A percentile compares a stretch with the other conserved stretches of the same genome.
phyloP scores from a whole-genome alignment of 2,113 vertebrate genomes.

The Mormyrus iriodes region DNA sequence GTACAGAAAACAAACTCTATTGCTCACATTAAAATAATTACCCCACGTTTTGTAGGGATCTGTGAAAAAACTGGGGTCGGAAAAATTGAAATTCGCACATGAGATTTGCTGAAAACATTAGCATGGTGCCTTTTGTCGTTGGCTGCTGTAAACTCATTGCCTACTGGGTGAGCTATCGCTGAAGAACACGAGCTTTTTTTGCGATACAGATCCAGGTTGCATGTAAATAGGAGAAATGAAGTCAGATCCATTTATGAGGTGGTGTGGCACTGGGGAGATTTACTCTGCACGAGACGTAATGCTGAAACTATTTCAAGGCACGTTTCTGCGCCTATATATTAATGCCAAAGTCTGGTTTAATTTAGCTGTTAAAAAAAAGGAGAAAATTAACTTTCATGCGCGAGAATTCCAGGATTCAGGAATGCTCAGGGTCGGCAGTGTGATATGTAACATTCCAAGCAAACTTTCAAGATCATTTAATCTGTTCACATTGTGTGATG shows the following conservation, averaged over 20 bases:
- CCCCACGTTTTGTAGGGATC: background rate
- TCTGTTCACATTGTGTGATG: background rate
- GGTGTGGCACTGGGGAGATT: background rate
- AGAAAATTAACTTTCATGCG: background rate
- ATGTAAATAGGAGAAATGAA: constrained; percentile 8
- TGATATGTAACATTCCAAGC: background rate
- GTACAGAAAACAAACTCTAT: background rate
- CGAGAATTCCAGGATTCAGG: background rate
- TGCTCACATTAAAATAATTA: background rate
- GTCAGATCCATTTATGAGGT: constrained; percentile 9
- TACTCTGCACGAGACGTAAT: background rate
- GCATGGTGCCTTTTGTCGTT: background rate
- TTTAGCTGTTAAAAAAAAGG: background rate
- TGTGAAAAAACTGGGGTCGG: background rate
- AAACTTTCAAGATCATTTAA: background rate
- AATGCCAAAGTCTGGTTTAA: background rate
- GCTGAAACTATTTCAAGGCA: constrained; percentile 2
- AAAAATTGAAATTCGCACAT: background rate
- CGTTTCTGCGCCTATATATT: background rate
- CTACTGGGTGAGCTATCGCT: background rate
- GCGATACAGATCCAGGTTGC: background rate
- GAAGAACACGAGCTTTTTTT: background rate
- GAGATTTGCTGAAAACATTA: background rate
- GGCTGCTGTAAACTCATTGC: background rate
- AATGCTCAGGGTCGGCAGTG: background rate